Evolutionary conservation across 2,797 vertebrate genomes (phyloP).

Genomic region (Sylvia borin): DNA sequence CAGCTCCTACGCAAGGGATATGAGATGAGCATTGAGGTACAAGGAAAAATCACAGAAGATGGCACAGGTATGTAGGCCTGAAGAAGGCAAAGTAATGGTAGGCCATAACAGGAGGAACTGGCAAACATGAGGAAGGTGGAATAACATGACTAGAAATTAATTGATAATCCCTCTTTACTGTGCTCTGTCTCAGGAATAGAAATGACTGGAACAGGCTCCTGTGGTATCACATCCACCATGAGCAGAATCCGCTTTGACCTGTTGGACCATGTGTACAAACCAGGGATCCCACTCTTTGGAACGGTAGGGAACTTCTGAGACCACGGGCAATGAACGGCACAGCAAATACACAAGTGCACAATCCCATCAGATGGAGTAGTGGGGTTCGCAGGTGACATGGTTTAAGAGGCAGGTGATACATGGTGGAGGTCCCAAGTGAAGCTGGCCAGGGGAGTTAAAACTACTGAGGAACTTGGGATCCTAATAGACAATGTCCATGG

Average conservation of each 20-base stretch:
- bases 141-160: not conserved
- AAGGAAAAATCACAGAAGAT: conserved; percentile 72
- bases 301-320: conserved; percentile 58
- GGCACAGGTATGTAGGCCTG: conserved; percentile 69
- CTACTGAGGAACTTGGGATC: not conserved
- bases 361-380: not conserved
- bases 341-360: not conserved
- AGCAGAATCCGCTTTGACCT: conserved; percentile 70
- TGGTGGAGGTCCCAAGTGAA: not conserved
- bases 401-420: not conserved
- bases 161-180: not conserved
- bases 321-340: not conserved
- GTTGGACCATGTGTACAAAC: conserved; percentile 67
- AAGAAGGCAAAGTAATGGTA: not conserved
- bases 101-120: not conserved
- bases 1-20: conserved; percentile 68
- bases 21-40: conserved; percentile 66
- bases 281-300: conserved; percentile 71
- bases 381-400: not conserved
- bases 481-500: not conserved
- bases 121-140: not conserved
- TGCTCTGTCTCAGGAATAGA: conserved; percentile 54
- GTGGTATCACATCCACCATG: conserved; percentile 58
- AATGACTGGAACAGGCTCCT: conserved; percentile 48
- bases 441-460: not conserved